Evolutionary conservation across 2,113 vertebrate species (phyloP).

Genomic region (Muscicapa adusta): DNA sequence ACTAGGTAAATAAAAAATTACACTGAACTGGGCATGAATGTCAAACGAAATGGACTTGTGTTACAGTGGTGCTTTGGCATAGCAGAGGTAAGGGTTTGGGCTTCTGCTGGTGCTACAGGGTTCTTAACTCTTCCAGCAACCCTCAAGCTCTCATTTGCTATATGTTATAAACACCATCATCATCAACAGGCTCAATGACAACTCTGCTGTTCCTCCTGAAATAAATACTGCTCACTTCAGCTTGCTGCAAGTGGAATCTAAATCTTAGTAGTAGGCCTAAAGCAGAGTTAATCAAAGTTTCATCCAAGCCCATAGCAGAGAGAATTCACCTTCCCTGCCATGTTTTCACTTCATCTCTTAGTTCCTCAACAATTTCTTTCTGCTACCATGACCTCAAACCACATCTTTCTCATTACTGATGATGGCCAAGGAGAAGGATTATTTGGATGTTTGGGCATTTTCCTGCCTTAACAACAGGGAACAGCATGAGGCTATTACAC

Average conservation of each 20-base stretch:
- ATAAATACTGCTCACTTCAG: background rate
- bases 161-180: background rate
- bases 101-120: background rate
- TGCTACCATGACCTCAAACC: background rate
- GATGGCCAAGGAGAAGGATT: background rate
- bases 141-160: background rate
- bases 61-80: background rate
- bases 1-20: background rate
- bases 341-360: background rate
- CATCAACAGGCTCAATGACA: background rate
- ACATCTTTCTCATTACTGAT: background rate
- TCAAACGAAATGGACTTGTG: background rate
- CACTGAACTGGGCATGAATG: background rate
- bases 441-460: background rate
- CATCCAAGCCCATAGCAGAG: background rate
- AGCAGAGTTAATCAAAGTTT: background rate
- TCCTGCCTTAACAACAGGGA: background rate
- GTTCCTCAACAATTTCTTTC: background rate
- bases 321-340: background rate
- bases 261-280: background rate
- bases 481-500: background rate
- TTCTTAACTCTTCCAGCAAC: background rate
- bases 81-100: background rate
- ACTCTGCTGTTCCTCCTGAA: background rate
- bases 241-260: background rate